A percentile compares a stretch with the other conserved stretches of the same genome.
Conservation (phyloP, 2,888 invertebrate genomes). For the Prosopocoilus inquinatus region DNA sequence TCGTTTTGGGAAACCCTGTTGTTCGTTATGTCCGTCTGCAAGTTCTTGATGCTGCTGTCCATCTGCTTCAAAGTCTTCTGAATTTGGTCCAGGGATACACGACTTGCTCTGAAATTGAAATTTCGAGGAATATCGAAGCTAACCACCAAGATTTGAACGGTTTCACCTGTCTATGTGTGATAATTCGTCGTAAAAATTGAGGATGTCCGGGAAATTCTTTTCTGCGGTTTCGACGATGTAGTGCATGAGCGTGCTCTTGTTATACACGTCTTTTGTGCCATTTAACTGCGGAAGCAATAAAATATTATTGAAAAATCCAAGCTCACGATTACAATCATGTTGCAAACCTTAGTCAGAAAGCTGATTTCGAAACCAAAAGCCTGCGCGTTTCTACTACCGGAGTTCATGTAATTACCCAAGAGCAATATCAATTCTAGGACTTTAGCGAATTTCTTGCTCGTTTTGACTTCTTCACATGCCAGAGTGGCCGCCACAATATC, state of each 20-base stretch:
- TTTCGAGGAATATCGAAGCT: not conserved
- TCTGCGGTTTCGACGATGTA: conserved; percentile 88
- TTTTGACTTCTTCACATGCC: conserved; percentile 91
- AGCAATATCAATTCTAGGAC: conserved; percentile 86
- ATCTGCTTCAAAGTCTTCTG: conserved; percentile 81
- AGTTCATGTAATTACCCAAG: conserved; percentile 96
- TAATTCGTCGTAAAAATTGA: conserved; percentile 82
- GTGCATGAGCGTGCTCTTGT: conserved; percentile 89
- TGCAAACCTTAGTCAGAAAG: conserved; percentile 82
- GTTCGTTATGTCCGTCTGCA: conserved; percentile 89
- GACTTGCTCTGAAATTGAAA: conserved; percentile 65
- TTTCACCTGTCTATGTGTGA: conserved; percentile 78
- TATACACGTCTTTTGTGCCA: conserved; percentile 90
- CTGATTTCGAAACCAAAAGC: conserved; percentile 97
- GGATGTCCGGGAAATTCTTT: conserved; percentile 80
- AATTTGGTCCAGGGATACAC: conserved; percentile 79
- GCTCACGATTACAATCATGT: not conserved
- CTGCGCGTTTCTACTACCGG: conserved; percentile 89
- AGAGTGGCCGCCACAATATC: conserved; percentile 94
- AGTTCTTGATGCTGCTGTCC: conserved; percentile 81
- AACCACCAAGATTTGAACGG: not conserved
- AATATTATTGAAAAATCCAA: not conserved
- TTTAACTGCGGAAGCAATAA: conserved; percentile 60
- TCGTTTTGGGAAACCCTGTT: conserved; percentile 75
- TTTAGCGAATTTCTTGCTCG: conserved; percentile 85